Base-by-base conservation (phyloP, 2,888 invertebrate genomes). In the Oegoconia quadripuncta region DNA sequence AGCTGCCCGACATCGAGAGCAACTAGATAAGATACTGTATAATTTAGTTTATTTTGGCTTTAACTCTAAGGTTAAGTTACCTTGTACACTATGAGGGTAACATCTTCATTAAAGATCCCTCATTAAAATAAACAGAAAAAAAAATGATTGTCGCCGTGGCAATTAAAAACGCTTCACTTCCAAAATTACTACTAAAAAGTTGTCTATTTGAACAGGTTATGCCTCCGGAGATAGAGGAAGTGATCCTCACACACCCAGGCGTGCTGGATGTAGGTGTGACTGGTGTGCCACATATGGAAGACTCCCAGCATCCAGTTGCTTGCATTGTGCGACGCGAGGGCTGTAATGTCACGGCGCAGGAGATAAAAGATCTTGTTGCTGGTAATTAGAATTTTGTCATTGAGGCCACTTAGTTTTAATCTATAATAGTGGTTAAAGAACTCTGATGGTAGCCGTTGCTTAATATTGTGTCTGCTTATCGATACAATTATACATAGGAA, bases 221-320 rank as follows among this genome's bases (percentile, higher is more conserved):
- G 8, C 80, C 84, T 3, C 45, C 60, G 1, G 81, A 83, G 42
- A 2, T 84, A 9, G 83, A 82, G 37, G 67, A 61, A 5, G 59
- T 82, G 16, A 78, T 86, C 22, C 52, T 55, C 0, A 39, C 48
- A 1, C 73, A 71, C 29, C 54, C 60, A 0, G 72, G 56, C 0
- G 82, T 84, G 0, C 27, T 32, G 0, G 69, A 74, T 1, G 83
- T 73, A 9, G 70, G 67, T 15, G 83, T 86, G 9, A 68, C 61
- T 74, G 3, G 9, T n/a, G 16, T 30, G 1, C 30, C 30, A 4
- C 16, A 30, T 16, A 9, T 16, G 9, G 16, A 30, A 16, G 15
- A 16, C 16, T 15, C 16, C 0, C 16, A 30, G 30, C 16, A 8
- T 15, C 30, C 30, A 4, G 30, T 30, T 1, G 30, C 30, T 3